A percentile compares a stretch with the other conserved stretches of the same genome.
These are phyloP conservation scores for Congeria kusceri DNA, from an alignment of 2,888 invertebrate species.

Conservation along the genomic window DNA sequence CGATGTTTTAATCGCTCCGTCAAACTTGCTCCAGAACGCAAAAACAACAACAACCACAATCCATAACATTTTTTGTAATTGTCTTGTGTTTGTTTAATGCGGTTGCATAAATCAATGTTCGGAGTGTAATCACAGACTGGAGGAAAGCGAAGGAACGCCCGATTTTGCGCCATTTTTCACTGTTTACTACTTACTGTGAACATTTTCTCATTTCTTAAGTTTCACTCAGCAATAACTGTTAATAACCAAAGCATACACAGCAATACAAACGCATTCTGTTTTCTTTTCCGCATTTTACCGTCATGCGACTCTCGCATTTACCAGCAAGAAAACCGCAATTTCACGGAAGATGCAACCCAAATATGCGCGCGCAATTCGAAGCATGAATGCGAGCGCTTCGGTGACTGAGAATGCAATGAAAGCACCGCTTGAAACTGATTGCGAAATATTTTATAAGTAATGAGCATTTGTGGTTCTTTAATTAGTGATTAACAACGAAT, in stretches of 20 bases:
- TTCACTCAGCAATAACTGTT: neutral
- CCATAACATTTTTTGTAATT: no score
- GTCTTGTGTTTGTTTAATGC: no score
- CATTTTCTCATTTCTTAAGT: no score
- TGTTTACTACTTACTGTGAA: no score
- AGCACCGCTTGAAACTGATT: slow-evolving; percentile 54
- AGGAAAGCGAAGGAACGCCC: no score
- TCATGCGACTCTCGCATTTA: neutral
- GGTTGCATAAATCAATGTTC: no score
- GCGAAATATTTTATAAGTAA: slow-evolving; percentile 46
- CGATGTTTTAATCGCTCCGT: no score
- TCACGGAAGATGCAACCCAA: slow-evolving; percentile 58
- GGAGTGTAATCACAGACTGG: no score
- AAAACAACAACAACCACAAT: no score
- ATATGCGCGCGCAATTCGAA: slow-evolving; percentile 58
- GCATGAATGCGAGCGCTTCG: slow-evolving; percentile 28
- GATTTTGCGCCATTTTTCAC: no score
- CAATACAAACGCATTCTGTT: neutral
- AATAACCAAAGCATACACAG: neutral
- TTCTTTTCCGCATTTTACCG: neutral
- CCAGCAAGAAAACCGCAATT: slow-evolving; percentile 34
- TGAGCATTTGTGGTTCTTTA: slow-evolving; percentile 14
- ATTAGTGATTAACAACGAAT: no score
- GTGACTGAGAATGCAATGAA: slow-evolving; percentile 45
- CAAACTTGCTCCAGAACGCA: no score